phyloP scores from a whole-genome alignment of 2,888 invertebrate species.

The Calliopum simillimum region DNA sequence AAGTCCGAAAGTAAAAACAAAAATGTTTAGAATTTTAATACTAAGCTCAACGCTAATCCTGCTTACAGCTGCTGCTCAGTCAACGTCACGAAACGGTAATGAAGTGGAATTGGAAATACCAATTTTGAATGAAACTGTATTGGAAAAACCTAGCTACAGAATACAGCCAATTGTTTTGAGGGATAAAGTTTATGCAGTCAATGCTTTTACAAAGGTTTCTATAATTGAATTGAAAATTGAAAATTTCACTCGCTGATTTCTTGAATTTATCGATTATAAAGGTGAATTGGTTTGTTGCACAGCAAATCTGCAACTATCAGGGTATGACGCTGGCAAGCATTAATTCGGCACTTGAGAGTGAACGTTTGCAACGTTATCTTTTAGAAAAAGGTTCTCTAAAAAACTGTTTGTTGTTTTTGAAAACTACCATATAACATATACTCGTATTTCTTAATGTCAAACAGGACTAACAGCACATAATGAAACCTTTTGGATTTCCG shows the following conservation, averaged over 20 bases:
- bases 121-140: constrained; percentile 2
- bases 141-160: constrained; percentile 10
- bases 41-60: background rate
- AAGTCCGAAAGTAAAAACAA: background rate
- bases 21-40: background rate
- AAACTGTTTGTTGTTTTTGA: too few species aligned
- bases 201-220: constrained; percentile 10
- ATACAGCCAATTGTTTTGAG: background rate
- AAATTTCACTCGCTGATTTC: background rate
- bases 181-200: constrained; percentile 3
- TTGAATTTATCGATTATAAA: background rate
- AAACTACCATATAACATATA: too few species aligned
- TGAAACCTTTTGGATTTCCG: constrained; percentile 46
- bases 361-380: constrained; percentile 34
- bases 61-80: background rate
- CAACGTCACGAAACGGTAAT: background rate
- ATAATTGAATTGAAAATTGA: background rate
- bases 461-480: background rate
- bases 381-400: constrained; percentile 37
- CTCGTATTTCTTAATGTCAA: too few species aligned
- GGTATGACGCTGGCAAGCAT: constrained; percentile 46
- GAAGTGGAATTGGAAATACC: background rate
- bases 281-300: constrained; percentile 48
- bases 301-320: constrained; percentile 43
- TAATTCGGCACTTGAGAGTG: constrained; percentile 35